These are phyloP conservation scores for Metridium senile DNA, from an alignment of 92 coral and sea anemone genomes.

Conservation along the genomic window DNA sequence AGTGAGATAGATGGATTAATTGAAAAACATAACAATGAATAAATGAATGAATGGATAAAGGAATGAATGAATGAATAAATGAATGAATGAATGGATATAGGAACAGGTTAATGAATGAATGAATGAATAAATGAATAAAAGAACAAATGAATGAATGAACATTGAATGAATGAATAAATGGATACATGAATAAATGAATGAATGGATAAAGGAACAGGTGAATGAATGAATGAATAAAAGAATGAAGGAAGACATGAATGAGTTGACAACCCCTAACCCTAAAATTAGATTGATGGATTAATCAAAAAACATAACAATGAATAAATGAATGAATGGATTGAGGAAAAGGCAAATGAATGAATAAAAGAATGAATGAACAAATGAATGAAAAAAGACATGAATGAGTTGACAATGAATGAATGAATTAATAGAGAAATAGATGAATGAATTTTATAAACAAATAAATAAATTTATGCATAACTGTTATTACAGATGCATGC, in stretches of 20 bases:
- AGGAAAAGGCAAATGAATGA: background rate
- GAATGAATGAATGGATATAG: background rate
- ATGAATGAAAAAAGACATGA: background rate
- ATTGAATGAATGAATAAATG: background rate
- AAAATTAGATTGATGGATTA: background rate
- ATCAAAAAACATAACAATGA: background rate
- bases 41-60: background rate
- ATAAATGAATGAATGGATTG: background rate
- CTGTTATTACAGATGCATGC: no score
- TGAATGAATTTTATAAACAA: background rate
- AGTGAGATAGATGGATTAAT: background rate
- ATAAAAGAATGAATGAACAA: background rate
- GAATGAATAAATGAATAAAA: background rate
- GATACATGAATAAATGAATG: background rate
- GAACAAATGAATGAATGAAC: background rate
- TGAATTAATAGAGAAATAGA: background rate
- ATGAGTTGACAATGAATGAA: background rate
- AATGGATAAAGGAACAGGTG: background rate
- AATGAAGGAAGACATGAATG: background rate
- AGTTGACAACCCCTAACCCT: background rate
- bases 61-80: background rate
- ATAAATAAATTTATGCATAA: background rate
- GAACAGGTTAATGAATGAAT: background rate
- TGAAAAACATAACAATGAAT: background rate
- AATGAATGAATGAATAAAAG: background rate